phyloP scores from a whole-genome alignment of 2,797 vertebrate species.

The Prionace glauca region DNA sequence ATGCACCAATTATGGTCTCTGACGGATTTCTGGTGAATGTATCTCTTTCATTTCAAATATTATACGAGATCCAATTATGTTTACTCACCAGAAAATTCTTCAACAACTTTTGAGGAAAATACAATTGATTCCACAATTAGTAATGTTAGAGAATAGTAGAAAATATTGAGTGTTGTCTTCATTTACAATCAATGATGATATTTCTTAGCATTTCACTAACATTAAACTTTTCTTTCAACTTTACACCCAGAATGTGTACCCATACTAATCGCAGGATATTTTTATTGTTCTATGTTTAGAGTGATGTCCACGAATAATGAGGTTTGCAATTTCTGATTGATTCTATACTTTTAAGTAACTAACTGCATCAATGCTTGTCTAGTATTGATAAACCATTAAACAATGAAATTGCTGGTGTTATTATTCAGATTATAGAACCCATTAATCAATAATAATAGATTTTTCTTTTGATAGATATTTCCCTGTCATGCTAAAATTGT shows the following conservation, averaged over 20 bases:
- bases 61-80: neutral
- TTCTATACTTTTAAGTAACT: neutral
- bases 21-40: neutral
- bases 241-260: neutral
- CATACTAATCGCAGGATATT: neutral
- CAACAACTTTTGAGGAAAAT: neutral
- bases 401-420: constrained; percentile 26
- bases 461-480: neutral
- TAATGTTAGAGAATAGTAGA: neutral
- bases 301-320: neutral
- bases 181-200: neutral
- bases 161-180: neutral
- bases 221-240: constrained; percentile 5
- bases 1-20: neutral
- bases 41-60: neutral
- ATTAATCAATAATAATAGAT: constrained; percentile 19
- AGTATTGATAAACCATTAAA: constrained; percentile 9
- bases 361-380: neutral
- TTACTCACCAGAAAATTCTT: neutral
- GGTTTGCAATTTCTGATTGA: neutral
- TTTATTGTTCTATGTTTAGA: neutral
- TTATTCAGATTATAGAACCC: constrained; percentile 25
- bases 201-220: neutral
- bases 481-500: constrained; percentile 23
- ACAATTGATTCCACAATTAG: neutral